Evolutionary conservation across 2,888 invertebrate species (phyloP).

Genomic region (Ormyrus nitidulus): DNA sequence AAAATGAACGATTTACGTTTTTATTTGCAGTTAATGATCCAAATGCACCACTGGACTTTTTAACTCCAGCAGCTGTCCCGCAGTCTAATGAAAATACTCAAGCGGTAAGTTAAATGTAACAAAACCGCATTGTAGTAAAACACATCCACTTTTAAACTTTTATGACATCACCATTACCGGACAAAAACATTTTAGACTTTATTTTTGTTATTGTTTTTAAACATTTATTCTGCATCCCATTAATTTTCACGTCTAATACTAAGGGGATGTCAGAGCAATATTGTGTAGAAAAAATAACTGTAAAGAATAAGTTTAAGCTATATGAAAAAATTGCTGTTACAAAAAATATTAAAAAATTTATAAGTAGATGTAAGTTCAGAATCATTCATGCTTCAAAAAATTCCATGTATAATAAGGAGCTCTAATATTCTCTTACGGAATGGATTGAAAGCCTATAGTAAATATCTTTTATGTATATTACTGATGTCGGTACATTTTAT

Average conservation of each 20-base stretch:
- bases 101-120: slow-evolving; percentile 67
- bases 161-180: slow-evolving; percentile 34
- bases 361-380: too few relatives aligned
- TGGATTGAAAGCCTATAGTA: background rate
- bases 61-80: slow-evolving; percentile 73
- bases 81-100: slow-evolving; percentile 64
- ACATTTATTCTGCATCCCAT: slow-evolving; percentile 7
- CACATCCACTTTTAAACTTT: slow-evolving; percentile 1
- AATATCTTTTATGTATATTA: slow-evolving; percentile 3
- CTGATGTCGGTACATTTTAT: slow-evolving; percentile 28
- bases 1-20: slow-evolving; percentile 36
- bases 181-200: slow-evolving; percentile 25
- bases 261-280: slow-evolving; percentile 16
- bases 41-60: slow-evolving; percentile 78
- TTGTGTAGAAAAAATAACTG: too few relatives aligned
- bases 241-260: slow-evolving; percentile 33
- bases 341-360: too few relatives aligned
- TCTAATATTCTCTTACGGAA: background rate
- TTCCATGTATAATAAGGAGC: too few relatives aligned
- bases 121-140: slow-evolving; percentile 1
- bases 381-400: too few relatives aligned
- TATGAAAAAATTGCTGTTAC: too few relatives aligned
- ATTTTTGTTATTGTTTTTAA: slow-evolving; percentile 32
- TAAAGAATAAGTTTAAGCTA: too few relatives aligned
- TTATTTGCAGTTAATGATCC: slow-evolving; percentile 75